A percentile compares a stretch with the other conserved stretches of the same genome.
Evolutionary conservation across 2,888 invertebrate genomes (phyloP).

Genomic region (Plagodis dolabraria): DNA sequence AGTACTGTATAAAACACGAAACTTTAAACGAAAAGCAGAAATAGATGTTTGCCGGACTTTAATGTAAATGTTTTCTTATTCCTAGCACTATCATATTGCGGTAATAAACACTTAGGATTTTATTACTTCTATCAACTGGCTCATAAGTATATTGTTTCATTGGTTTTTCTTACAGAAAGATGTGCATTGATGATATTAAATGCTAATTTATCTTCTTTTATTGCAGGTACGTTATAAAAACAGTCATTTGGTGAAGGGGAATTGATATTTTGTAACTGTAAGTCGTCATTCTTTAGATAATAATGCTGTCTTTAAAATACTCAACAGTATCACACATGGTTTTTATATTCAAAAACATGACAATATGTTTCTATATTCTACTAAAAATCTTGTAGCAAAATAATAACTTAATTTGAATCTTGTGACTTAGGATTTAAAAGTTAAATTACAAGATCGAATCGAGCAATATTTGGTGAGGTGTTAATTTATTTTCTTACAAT

Average conservation of each 20-base stretch:
- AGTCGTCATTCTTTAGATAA: constrained; percentile 35
- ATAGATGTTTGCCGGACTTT: neutral
- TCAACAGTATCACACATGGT: constrained; percentile 26
- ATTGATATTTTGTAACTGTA: constrained; percentile 35
- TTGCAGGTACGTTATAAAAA: constrained; percentile 55
- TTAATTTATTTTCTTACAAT: constrained; percentile 36
- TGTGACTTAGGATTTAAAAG: constrained; percentile 12
- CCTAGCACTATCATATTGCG: constrained; percentile 19
- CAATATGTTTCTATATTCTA: constrained; percentile 37
- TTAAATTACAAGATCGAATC: constrained; percentile 12
- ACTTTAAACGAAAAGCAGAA: neutral
- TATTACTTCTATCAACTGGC: constrained; percentile 7
- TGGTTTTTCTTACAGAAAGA: constrained; percentile 8
- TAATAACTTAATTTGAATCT: constrained; percentile 18
- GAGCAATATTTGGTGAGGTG: constrained; percentile 27
- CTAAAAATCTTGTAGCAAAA: constrained; percentile 3
- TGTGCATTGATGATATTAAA: constrained; percentile 11
- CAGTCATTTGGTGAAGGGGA: constrained; percentile 28
- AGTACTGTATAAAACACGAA: too few relatives aligned
- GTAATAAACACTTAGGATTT: constrained; percentile 21
- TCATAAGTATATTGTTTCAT: constrained; percentile 26
- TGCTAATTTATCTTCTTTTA: constrained; percentile 40
- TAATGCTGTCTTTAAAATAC: constrained; percentile 38
- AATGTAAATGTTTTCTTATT: neutral
- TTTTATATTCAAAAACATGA: constrained; percentile 40